Evolutionary conservation across 1,140 invertebrate genomes (phyloP).

Genomic region (Asobara japonica): DNA sequence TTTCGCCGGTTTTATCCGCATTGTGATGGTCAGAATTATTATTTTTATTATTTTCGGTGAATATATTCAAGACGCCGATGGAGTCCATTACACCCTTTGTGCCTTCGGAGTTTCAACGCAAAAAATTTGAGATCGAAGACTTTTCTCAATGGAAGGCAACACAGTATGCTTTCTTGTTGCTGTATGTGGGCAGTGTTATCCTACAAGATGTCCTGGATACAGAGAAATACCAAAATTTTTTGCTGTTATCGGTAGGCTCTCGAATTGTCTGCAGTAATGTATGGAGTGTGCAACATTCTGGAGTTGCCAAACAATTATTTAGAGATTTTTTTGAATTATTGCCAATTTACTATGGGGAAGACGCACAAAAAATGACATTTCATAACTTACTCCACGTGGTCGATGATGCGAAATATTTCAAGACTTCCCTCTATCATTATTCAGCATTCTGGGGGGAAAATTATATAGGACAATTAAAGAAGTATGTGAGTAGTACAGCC

Average conservation of each 20-base stretch:
- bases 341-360: conserved; percentile 27
- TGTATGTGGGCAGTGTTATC: not conserved
- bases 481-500: too few relatives aligned
- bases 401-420: conserved; percentile 34
- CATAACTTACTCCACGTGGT: conserved; percentile 38
- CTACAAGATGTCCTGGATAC: not conserved
- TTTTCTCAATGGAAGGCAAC: not conserved
- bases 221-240: not conserved
- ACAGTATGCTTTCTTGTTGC: not conserved
- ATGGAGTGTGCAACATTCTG: too few relatives aligned
- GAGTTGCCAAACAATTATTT: too few relatives aligned
- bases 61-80: not conserved
- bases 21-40: too few relatives aligned
- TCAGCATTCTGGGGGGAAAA: too few relatives aligned
- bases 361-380: conserved; percentile 33
- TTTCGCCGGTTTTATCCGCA: too few relatives aligned
- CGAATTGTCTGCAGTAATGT: too few relatives aligned
- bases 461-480: too few relatives aligned
- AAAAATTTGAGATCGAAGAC: not conserved
- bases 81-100: not conserved
- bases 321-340: conserved; percentile 27
- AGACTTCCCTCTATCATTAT: conserved; percentile 12
- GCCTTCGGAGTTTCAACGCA: not conserved
- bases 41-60: too few relatives aligned
- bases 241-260: too few relatives aligned